Evolutionary conservation across 2,797 vertebrate genomes (phyloP).

Genomic region (Poecilia picta): DNA sequence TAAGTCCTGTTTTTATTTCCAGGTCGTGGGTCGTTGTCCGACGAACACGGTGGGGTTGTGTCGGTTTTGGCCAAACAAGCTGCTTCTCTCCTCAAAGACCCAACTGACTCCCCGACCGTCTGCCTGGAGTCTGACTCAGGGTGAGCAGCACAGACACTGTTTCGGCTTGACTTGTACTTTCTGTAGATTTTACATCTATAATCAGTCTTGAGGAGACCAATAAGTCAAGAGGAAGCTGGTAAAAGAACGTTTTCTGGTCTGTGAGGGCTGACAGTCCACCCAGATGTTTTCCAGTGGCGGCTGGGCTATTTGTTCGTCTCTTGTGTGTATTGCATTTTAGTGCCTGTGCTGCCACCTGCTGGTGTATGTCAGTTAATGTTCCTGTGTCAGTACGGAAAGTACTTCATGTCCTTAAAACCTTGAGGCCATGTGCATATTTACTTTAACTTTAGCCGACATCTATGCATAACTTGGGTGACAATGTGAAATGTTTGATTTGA

Average conservation of each 20-base stretch:
- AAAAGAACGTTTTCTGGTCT: constrained; percentile 6
- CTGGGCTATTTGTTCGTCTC: not conserved
- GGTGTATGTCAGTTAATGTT: constrained; percentile 27
- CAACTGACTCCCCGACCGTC: constrained; percentile 91
- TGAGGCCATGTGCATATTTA: not conserved
- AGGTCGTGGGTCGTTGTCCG: constrained; percentile 94
- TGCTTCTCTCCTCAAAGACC: constrained; percentile 88
- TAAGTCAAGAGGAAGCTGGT: constrained; percentile 18
- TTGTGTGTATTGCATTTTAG: not conserved
- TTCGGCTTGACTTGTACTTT: constrained; percentile 4
- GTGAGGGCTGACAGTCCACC: not conserved
- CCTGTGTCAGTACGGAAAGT: not conserved
- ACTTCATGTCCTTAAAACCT: not conserved
- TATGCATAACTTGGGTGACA: not conserved
- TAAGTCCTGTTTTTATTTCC: not conserved
- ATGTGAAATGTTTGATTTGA: not conserved
- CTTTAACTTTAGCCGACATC: not conserved
- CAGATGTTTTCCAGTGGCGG: not conserved
- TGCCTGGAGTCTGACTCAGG: constrained; percentile 94
- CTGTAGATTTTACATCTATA: constrained; percentile 12
- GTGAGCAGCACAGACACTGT: constrained; percentile 79
- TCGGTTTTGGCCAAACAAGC: constrained; percentile 94
- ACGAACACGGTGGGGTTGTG: constrained; percentile 93
- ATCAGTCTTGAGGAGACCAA: not conserved
- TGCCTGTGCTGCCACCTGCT: constrained; percentile 69